A percentile compares a stretch with the other conserved stretches of the same genome.
Evolutionary conservation across 2,888 invertebrate species (phyloP).

Genomic region (Phymatocera aterrima): DNA sequence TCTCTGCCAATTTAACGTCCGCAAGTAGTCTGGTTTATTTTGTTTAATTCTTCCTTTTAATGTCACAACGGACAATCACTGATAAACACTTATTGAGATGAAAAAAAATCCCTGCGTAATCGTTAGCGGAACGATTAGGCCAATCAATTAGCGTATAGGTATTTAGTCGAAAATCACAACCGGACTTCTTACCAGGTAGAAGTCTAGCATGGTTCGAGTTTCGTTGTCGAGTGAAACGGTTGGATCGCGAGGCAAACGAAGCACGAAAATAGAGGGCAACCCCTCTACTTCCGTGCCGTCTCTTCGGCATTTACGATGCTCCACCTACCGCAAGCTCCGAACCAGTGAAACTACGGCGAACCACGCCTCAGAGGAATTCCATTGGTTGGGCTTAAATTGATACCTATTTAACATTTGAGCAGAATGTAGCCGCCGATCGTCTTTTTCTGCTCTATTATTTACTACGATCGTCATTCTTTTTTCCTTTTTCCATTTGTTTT

Average conservation of each 20-base stretch:
- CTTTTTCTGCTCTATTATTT: conserved; percentile 70
- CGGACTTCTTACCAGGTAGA: conserved; percentile 20
- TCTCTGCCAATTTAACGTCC: background rate
- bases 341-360: conserved; percentile 48
- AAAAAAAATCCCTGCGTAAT: background rate
- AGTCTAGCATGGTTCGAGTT: conserved; percentile 45
- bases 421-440: conserved; percentile 72
- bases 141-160: conserved; percentile 15
- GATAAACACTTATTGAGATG: conserved; percentile 6
- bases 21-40: background rate
- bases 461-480: conserved; percentile 57
- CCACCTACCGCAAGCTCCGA: conserved; percentile 49
- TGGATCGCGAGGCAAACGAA: conserved; percentile 55
- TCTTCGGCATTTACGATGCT: conserved; percentile 38
- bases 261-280: conserved; percentile 49
- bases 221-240: conserved; percentile 63
- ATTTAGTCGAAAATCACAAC: conserved; percentile 31
- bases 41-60: background rate
- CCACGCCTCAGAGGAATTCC: conserved; percentile 55
- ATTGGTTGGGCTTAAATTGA: conserved; percentile 70
- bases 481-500: conserved; percentile 56
- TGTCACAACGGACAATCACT: conserved; percentile 13
- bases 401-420: conserved; percentile 74
- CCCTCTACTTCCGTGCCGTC: conserved; percentile 36
- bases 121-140: background rate